Evolutionary conservation across 1,140 invertebrate species (phyloP), one percentile per base, ranked within the genome.

Genomic region (Drosophila seguyi): DNA sequence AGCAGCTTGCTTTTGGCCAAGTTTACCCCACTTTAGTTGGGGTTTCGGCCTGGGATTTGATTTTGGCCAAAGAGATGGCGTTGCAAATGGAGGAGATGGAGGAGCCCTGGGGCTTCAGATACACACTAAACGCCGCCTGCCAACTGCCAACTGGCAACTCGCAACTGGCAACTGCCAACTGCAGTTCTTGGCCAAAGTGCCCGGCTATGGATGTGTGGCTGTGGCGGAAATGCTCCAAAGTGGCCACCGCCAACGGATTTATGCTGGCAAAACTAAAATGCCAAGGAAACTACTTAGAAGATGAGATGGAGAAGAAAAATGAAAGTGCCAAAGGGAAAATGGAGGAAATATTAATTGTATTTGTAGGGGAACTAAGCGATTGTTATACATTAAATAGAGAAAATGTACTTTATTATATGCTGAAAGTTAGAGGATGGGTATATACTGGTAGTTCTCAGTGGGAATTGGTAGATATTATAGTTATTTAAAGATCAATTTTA

Each of bases 161-260:
- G 3, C 27, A 52, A 52, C 48, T 34, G 27, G 50, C 68, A 59
- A 72, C 48, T 34, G 67, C 63, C 68, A 59, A 72, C 69, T 73
- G 69, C 69, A 73, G 69, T 73, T 73, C 67, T 73, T 73, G 53
- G 55, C 69, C 67, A 73, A 73, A 72, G 57, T 71, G 41, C 6
- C 31, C 10, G 48, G 11, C 27, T 53, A 36, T 22, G 31, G 42
- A 65, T 65, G 39, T 41, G 59, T 53, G 31, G 20, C 50, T 53
- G 31, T 36, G 52, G 82, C 81, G 81, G 82, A 85, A 85, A 85
- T 86, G 79, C 83, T 77, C 58, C 62, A 75, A 83, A 85, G 83
- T 85, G 82, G 74, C 62, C 63, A 65, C 50, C 53, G 45, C 18
- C 42, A 31, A 72, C 53, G 48, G 61, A 75, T 62, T 44, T 59